phyloP scores from a whole-genome alignment of 1,140 invertebrate species.

The Brachionus asplanchnoidis region DNA sequence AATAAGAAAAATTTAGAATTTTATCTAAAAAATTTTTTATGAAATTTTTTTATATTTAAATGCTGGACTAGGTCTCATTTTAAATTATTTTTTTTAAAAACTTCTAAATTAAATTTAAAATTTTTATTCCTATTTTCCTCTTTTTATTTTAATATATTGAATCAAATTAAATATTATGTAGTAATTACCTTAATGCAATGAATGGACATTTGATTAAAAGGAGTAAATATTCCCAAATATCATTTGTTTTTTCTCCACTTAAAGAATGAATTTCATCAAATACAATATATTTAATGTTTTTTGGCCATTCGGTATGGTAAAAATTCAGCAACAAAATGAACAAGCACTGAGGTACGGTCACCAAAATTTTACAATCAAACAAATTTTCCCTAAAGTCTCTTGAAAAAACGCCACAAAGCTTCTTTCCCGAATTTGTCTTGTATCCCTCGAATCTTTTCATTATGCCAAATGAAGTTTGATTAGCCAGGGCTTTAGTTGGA shows the following conservation, averaged over 20 bases:
- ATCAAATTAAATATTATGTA: too few relatives aligned
- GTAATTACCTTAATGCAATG: neutral
- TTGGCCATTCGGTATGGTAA: neutral
- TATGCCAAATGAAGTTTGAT: neutral
- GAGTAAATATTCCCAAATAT: constrained; percentile 16
- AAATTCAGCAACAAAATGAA: neutral
- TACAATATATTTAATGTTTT: neutral
- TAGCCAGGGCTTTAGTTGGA: constrained; percentile 16
- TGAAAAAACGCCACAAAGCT: constrained; percentile 19
- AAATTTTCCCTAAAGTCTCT: constrained; percentile 23
- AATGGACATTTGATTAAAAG: constrained; percentile 19
- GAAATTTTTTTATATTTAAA: too few relatives aligned
- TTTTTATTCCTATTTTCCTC: neutral
- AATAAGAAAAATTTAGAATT: too few relatives aligned
- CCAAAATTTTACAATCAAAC: neutral
- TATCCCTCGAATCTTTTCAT: neutral
- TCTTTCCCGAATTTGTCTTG: neutral
- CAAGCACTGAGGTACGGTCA: constrained; percentile 8
- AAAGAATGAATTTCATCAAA: constrained; percentile 30
- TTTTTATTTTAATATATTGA: too few relatives aligned
- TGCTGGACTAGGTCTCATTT: too few relatives aligned
- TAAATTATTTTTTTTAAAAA: neutral
- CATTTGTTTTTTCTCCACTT: neutral
- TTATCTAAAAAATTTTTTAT: too few relatives aligned
- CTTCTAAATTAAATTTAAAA: neutral